Base-by-base conservation (phyloP, 1,140 invertebrate genomes). In the Heliconius melpomene region DNA sequence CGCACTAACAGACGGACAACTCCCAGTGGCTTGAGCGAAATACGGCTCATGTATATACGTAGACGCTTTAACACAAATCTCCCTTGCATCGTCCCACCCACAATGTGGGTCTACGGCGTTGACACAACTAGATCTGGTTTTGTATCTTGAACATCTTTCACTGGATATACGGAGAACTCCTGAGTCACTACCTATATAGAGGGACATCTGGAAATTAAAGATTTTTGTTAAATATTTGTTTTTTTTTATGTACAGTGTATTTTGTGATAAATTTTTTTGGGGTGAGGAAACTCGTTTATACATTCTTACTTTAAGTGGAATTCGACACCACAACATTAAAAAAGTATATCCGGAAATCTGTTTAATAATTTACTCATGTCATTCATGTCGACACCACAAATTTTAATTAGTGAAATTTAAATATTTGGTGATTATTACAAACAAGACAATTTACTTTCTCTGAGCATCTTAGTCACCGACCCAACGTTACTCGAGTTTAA, bases 101-200 rank as follows among this genome's bases (percentile, higher is more conserved):
- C 98, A 99, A 90, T 99, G 98, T 0, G 98, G 98, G 93, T 99
- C 98, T 94, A 97, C 97, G 0, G 98, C 97, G 85, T 97, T 97
- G 26, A 98, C 86, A 90, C 98, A 99, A 2, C 96, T 95, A 5
- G 96, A 93, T 54, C 96, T 95, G 1, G 95, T 96, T 23, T 94
- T 94, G 91, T 98, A 97, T 3, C 97, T 95, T 32, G 94, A 93
- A 88, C 98, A 99, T 74, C 98, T 97, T 72, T 97, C 95, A 1
- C 97, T 96, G 1, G 97, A 96, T 50, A 99, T 95, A 54, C 97
- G 95, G 1, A 98, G 89, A 0, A 99, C 91, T 23, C 96, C 95
- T 13, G 94, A 91, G 66, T 97, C 95, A 57, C 96, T 98, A 74
- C 98, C 98, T 57, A 98, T 94, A 90, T 98, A 99, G 1, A 99